A percentile compares a stretch with the other conserved stretches of the same genome.
Evolutionary conservation across 2,113 vertebrate species (phyloP).

Genomic region (Notothenia coriiceps): DNA sequence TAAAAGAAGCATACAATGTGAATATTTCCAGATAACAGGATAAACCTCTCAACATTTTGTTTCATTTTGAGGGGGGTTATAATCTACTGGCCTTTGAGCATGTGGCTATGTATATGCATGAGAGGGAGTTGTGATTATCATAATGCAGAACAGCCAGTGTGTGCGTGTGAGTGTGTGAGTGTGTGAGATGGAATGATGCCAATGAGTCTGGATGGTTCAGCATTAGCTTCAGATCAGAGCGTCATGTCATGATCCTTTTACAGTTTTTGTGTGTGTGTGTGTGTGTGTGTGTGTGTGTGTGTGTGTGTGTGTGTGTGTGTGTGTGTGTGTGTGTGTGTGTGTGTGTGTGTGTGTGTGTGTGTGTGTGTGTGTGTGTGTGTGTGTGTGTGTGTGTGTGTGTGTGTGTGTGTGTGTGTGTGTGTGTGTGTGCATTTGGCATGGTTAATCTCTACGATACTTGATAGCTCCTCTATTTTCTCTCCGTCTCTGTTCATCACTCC

Average conservation of each 20-base stretch:
- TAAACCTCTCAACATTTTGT: constrained; percentile 22
- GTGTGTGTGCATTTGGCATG: constrained; percentile 19
- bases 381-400: constrained; percentile 20
- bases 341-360: constrained; percentile 21
- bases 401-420: constrained; percentile 20
- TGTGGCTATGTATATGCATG: constrained; percentile 52
- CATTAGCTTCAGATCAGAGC: constrained; percentile 37
- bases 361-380: constrained; percentile 19
- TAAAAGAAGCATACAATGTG: background rate
- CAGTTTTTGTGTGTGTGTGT: constrained; percentile 13
- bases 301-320: constrained; percentile 21
- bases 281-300: constrained; percentile 17
- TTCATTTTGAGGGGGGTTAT: constrained; percentile 3
- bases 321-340: constrained; percentile 22
- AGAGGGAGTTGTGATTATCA: constrained; percentile 18
- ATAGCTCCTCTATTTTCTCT: constrained; percentile 29
- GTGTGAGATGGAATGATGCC: constrained; percentile 50
- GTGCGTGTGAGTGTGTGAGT: background rate
- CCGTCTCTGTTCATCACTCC: constrained; percentile 10
- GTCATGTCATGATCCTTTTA: constrained; percentile 38
- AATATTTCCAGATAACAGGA: constrained; percentile 1
- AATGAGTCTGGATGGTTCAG: constrained; percentile 46
- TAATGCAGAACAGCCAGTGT: constrained; percentile 41
- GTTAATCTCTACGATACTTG: constrained; percentile 20
- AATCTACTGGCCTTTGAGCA: constrained; percentile 16